phyloP scores from a whole-genome alignment of 2,888 invertebrate genomes.

The Apantesis nais region DNA sequence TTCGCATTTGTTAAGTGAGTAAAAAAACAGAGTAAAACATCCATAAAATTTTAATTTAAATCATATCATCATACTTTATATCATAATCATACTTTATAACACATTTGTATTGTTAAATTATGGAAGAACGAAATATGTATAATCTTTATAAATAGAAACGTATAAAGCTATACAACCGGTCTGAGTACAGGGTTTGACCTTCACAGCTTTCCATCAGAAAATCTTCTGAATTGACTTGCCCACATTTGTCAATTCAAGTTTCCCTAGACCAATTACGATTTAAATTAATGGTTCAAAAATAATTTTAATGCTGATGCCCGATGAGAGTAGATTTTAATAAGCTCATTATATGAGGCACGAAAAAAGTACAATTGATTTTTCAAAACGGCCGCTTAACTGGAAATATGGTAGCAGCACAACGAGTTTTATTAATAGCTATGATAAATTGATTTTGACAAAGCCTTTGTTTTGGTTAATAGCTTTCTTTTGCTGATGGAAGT shows the following conservation, averaged over 20 bases:
- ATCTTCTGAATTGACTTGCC: background rate
- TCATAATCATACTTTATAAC: background rate
- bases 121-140: background rate
- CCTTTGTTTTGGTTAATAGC: background rate
- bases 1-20: background rate
- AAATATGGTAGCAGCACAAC: background rate
- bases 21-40: background rate
- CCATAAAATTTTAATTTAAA: background rate
- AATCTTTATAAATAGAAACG: background rate
- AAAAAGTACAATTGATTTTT: background rate
- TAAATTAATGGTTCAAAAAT: background rate
- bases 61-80: too few relatives aligned
- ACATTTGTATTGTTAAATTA: background rate
- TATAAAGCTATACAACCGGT: constrained; percentile 4
- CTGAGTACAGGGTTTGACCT: background rate
- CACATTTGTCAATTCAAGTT: background rate
- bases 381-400: background rate
- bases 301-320: background rate
- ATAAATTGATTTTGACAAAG: background rate
- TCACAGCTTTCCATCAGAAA: constrained; percentile 12
- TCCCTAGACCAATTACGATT: background rate
- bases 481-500: background rate
- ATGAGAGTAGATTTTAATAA: background rate
- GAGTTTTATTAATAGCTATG: background rate
- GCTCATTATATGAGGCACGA: too few relatives aligned